A percentile compares a stretch with the other conserved stretches of the same genome.
phyloP scores from a whole-genome alignment of 2,797 vertebrate genomes.

The Peromyscus melanophrys region DNA sequence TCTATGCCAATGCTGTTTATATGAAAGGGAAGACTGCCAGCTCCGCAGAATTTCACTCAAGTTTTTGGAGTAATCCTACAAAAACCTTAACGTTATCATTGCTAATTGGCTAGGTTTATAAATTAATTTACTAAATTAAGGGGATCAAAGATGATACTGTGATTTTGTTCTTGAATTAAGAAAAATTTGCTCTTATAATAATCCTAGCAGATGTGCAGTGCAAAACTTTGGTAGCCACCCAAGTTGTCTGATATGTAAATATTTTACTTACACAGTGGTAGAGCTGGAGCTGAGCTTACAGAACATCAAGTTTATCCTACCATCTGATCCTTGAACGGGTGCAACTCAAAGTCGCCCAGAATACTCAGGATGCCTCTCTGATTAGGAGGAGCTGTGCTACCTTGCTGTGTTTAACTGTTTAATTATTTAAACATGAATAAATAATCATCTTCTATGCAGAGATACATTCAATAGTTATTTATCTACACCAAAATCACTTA shows the following conservation, averaged over 20 bases:
- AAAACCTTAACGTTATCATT: slow-evolving; percentile 55
- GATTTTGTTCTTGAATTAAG: slow-evolving; percentile 41
- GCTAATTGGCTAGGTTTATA: slow-evolving; percentile 63
- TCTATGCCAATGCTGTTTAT: slow-evolving; percentile 65
- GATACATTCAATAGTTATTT: background rate
- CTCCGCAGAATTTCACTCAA: slow-evolving; percentile 45
- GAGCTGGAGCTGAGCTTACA: background rate
- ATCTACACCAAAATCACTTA: background rate
- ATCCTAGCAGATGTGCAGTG: background rate
- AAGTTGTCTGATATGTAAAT: slow-evolving; percentile 37
- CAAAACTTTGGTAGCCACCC: slow-evolving; percentile 6
- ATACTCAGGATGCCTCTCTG: background rate
- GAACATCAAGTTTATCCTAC: background rate
- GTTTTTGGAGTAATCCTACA: slow-evolving; percentile 47
- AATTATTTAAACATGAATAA: slow-evolving; percentile 19
- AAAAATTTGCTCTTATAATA: slow-evolving; percentile 48
- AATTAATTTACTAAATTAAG: slow-evolving; percentile 70
- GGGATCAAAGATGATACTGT: slow-evolving; percentile 54
- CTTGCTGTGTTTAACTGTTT: slow-evolving; percentile 9
- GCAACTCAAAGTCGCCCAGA: background rate
- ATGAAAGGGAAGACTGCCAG: slow-evolving; percentile 63
- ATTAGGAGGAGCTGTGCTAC: background rate
- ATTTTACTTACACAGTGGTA: background rate
- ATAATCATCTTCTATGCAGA: background rate
- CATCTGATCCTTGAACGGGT: background rate